These are phyloP conservation scores for Iselma pallidipennis DNA, from an alignment of 2,888 invertebrate genomes.

Conservation along the genomic window DNA sequence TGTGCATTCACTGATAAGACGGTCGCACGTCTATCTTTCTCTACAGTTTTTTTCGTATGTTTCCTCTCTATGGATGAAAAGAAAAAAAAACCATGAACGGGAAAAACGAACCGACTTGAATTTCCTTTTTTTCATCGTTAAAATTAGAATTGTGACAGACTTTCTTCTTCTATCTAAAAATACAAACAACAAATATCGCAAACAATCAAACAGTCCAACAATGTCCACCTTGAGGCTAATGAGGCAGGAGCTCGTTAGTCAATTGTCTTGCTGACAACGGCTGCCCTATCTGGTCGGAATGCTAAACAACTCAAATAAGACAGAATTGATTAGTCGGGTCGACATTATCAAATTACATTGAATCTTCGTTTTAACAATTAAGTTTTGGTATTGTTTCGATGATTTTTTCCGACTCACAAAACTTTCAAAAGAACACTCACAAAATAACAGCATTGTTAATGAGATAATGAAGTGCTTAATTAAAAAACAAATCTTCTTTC, in stretches of 20 bases:
- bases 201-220: conserved; percentile 38
- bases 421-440: conserved; percentile 17
- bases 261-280: conserved; percentile 50
- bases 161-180: conserved; percentile 12
- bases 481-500: conserved; percentile 7
- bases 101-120: background rate
- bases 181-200: conserved; percentile 13
- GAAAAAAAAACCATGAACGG: too few species aligned
- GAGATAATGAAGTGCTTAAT: conserved; percentile 6
- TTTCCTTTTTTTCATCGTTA: background rate
- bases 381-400: conserved; percentile 36
- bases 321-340: conserved; percentile 35
- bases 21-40: conserved; percentile 16
- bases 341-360: conserved; percentile 39
- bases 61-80: too few species aligned
- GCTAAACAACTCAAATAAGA: conserved; percentile 38
- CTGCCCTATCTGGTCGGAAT: conserved; percentile 42
- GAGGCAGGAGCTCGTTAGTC: conserved; percentile 47
- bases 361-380: conserved; percentile 35
- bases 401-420: conserved; percentile 10
- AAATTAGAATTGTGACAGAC: too few species aligned
- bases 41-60: background rate
- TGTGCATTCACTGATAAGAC: conserved; percentile 44
- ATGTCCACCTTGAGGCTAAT: conserved; percentile 49
- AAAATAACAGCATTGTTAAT: conserved; percentile 18